phyloP scores from a whole-genome alignment of 2,797 vertebrate species.

The Tokudaia muenninki region DNA sequence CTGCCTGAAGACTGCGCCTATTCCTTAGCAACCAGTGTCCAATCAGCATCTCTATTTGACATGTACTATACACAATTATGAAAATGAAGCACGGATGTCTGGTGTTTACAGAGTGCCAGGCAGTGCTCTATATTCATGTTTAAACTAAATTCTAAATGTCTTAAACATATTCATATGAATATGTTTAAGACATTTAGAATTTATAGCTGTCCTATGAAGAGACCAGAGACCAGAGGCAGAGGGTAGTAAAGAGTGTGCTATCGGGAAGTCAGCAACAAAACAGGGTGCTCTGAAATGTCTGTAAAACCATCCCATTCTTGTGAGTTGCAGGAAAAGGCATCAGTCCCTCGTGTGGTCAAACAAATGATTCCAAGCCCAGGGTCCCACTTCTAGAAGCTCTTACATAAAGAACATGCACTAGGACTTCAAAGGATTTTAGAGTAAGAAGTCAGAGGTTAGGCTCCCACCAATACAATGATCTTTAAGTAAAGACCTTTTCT shows the following conservation, averaged over 20 bases:
- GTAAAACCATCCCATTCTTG: background rate
- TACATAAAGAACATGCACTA: background rate
- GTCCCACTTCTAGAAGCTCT: conserved; percentile 18
- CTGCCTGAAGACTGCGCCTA: background rate
- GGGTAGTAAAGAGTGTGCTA: background rate
- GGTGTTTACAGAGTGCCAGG: background rate
- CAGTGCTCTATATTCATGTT: background rate
- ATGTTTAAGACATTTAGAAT: conserved; percentile 34
- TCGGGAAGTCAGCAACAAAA: background rate
- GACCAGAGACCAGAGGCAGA: background rate
- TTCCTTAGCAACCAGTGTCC: background rate
- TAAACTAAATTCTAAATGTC: too few relatives aligned
- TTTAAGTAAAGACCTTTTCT: conserved; percentile 28
- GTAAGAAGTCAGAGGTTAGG: conserved; percentile 1
- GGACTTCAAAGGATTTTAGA: conserved; percentile 10
- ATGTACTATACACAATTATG: background rate
- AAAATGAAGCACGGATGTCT: background rate
- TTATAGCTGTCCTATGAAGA: background rate
- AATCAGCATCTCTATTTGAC: background rate
- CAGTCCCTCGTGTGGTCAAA: background rate
- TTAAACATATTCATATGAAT: too few relatives aligned
- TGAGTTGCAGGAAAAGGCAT: background rate
- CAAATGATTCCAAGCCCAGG: background rate
- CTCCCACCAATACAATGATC: conserved; percentile 22
- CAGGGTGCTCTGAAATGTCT: background rate